phyloP scores from a whole-genome alignment of 2,797 vertebrate genomes.

The Danio kyathit region DNA sequence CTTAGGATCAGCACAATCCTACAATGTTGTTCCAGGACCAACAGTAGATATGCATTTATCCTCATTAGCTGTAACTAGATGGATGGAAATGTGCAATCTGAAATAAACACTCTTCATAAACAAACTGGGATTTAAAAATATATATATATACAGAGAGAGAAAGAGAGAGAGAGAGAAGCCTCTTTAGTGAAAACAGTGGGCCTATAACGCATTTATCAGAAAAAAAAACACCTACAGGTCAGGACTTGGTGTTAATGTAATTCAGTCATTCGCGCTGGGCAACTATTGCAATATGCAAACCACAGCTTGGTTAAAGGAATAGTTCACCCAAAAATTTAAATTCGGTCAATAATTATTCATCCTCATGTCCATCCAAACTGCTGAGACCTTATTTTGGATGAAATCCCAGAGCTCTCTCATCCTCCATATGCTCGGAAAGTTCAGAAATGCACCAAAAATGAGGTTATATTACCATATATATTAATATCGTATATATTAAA shows the following conservation, averaged over 20 bases:
- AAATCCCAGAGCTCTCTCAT: too few species aligned
- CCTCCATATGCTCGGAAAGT: too few species aligned
- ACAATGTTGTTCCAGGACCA: background rate
- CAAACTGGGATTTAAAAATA: background rate
- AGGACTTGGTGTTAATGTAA: conserved; percentile 1
- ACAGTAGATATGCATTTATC: background rate
- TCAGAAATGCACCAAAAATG: too few species aligned
- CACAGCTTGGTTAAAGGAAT: background rate
- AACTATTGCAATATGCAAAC: background rate
- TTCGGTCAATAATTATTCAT: too few species aligned
- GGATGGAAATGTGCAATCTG: background rate
- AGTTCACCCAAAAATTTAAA: too few species aligned
- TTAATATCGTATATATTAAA: too few species aligned
- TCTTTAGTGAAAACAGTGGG: background rate
- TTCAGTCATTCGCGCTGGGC: background rate
- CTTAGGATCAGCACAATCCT: background rate
- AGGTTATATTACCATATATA: too few species aligned
- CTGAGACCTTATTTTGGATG: too few species aligned
- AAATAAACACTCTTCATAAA: background rate
- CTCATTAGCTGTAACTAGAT: background rate
- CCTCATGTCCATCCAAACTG: too few species aligned
- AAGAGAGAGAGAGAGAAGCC: background rate
- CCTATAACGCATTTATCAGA: background rate
- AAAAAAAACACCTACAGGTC: background rate
- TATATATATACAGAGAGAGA: too few species aligned